Evolutionary conservation across 2,113 vertebrate genomes (phyloP).

Genomic region (Scomber japonicus): DNA sequence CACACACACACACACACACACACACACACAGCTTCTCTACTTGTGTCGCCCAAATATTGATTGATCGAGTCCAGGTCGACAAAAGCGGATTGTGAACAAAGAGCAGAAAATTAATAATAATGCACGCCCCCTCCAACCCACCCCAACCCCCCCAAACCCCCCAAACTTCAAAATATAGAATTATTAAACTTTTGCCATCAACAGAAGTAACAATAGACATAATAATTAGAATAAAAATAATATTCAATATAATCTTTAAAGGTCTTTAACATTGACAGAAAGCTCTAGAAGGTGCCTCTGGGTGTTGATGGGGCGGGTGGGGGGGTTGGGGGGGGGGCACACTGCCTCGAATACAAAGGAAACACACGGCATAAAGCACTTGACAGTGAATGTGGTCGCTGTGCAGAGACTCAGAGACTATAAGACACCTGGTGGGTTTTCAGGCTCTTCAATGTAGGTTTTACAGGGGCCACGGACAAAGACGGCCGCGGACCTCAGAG

Average conservation of each 20-base stretch:
- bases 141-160: too few species aligned
- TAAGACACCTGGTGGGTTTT: conserved; percentile 77
- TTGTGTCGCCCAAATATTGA: neutral
- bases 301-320: neutral
- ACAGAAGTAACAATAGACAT: too few species aligned
- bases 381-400: conserved; percentile 74
- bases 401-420: conserved; percentile 42
- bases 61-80: neutral
- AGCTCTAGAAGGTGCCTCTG: neutral
- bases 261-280: conserved; percentile 3
- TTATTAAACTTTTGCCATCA: too few species aligned
- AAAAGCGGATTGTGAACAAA: too few species aligned
- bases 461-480: conserved; percentile 67
- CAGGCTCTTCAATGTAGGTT: conserved; percentile 61
- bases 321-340: neutral
- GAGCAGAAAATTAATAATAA: too few species aligned
- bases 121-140: too few species aligned
- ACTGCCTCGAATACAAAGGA: conserved; percentile 50
- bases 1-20: too few species aligned
- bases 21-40: neutral
- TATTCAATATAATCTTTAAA: conserved; percentile 3
- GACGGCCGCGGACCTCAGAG: conserved; percentile 44
- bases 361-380: conserved; percentile 60
- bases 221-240: neutral
- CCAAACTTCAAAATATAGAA: too few species aligned